These are phyloP conservation scores for Lycaon pictus DNA, from an alignment of 2,113 vertebrate genomes.

Conservation along the genomic window DNA sequence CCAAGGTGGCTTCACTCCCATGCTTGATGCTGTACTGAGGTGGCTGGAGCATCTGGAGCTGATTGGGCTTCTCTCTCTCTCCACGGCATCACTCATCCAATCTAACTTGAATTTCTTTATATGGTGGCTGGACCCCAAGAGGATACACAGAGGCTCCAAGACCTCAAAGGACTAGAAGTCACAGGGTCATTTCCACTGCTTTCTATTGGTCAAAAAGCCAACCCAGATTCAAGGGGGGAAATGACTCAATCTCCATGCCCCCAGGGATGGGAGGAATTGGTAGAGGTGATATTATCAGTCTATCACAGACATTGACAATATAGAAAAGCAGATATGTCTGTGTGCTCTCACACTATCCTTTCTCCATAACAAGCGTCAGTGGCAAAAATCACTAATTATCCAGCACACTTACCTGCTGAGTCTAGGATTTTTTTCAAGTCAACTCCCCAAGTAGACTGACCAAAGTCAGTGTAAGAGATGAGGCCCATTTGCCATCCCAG, in stretches of 20 bases:
- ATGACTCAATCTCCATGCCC: neutral
- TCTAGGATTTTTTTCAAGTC: neutral
- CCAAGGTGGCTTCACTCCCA: neutral
- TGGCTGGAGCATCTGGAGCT: neutral
- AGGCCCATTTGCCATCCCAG: neutral
- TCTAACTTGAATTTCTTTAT: neutral
- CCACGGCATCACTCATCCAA: neutral
- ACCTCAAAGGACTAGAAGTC: neutral
- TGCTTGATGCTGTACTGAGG: neutral
- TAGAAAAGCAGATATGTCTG: neutral
- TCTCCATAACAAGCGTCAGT: neutral
- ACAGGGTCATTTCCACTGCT: neutral
- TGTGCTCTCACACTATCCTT: accelerated
- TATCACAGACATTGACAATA: neutral
- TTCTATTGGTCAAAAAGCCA: neutral
- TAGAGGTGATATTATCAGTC: neutral
- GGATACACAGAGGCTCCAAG: neutral
- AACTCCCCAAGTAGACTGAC: neutral
- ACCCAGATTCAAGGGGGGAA: neutral
- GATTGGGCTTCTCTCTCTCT: neutral
- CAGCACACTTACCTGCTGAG: neutral
- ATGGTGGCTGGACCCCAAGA: neutral
- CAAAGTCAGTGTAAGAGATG: neutral
- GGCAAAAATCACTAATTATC: neutral
- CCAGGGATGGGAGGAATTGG: neutral